Conservation (phyloP, 2,888 invertebrate species). For the Ecliptopera silaceata region DNA sequence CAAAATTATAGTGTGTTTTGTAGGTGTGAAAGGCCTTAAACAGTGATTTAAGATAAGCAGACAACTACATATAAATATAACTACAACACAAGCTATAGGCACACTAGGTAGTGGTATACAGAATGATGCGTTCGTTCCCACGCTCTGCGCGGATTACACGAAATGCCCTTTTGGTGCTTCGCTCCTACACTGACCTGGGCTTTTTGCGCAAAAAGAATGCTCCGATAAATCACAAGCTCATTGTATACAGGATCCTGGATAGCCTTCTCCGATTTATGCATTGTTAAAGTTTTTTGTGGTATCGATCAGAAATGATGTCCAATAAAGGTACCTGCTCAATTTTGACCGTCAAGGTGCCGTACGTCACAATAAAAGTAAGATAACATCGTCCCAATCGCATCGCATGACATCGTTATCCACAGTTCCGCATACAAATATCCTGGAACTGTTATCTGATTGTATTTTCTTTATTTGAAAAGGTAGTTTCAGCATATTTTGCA, state of each 20-base stretch:
- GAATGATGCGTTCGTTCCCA: slow-evolving; percentile 62
- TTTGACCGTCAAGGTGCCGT: slow-evolving; percentile 77
- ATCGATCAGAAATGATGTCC: slow-evolving; percentile 66
- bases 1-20: no score
- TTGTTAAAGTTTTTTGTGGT: slow-evolving; percentile 59
- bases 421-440: slow-evolving; percentile 57
- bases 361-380: slow-evolving; percentile 74
- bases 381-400: slow-evolving; percentile 52
- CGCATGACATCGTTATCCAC: slow-evolving; percentile 44
- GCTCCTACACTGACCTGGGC: slow-evolving; percentile 74
- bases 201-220: slow-evolving; percentile 78
- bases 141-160: slow-evolving; percentile 74
- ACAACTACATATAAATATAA: background rate
- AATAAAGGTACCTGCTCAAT: slow-evolving; percentile 77
- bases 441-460: slow-evolving; percentile 15
- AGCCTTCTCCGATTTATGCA: slow-evolving; percentile 66
- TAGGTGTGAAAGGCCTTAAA: no score
- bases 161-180: slow-evolving; percentile 81
- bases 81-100: background rate
- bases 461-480: slow-evolving; percentile 29
- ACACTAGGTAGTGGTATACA: background rate
- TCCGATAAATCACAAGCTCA: slow-evolving; percentile 77
- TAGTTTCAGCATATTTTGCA: background rate
- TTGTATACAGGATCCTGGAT: slow-evolving; percentile 68
- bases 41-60: background rate